A percentile compares a stretch with the other conserved stretches of the same genome.
Conservation (phyloP, 2,888 invertebrate species). For the Sarcophaga variegata region DNA sequence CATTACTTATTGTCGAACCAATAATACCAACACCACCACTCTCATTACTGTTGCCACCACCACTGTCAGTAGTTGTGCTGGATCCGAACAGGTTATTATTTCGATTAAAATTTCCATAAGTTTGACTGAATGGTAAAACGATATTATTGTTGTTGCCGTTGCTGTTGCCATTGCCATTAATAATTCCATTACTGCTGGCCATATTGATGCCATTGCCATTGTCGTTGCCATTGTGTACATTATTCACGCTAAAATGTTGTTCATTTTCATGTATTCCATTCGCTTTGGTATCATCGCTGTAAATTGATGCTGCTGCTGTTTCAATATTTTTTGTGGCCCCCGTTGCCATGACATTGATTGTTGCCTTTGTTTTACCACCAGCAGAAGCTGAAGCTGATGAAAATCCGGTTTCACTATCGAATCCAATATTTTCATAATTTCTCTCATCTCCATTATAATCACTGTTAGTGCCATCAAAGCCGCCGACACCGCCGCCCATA, state of each 20-base stretch:
- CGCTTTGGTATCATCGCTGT: constrained; percentile 2
- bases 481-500: constrained; percentile 14
- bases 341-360: neutral
- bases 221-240: constrained; percentile 4
- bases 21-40: constrained; percentile 20
- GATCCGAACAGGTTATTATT: constrained; percentile 58
- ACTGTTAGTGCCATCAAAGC: constrained; percentile 41
- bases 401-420: constrained; percentile 57
- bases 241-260: constrained; percentile 50
- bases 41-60: constrained; percentile 59
- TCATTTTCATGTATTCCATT: constrained; percentile 47
- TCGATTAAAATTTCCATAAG: neutral
- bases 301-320: constrained; percentile 4
- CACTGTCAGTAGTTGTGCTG: constrained; percentile 57
- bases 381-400: constrained; percentile 70
- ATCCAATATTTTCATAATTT: constrained; percentile 73
- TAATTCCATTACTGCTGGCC: constrained; percentile 68
- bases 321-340: neutral
- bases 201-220: constrained; percentile 13
- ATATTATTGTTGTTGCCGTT: neutral
- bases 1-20: constrained; percentile 42
- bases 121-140: constrained; percentile 49
- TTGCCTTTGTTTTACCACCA: constrained; percentile 68
- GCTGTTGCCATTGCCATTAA: constrained; percentile 44
- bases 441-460: constrained; percentile 58